These are phyloP conservation scores for Tenodera sinensis DNA, from an alignment of 2,888 invertebrate genomes.

Conservation along the genomic window DNA sequence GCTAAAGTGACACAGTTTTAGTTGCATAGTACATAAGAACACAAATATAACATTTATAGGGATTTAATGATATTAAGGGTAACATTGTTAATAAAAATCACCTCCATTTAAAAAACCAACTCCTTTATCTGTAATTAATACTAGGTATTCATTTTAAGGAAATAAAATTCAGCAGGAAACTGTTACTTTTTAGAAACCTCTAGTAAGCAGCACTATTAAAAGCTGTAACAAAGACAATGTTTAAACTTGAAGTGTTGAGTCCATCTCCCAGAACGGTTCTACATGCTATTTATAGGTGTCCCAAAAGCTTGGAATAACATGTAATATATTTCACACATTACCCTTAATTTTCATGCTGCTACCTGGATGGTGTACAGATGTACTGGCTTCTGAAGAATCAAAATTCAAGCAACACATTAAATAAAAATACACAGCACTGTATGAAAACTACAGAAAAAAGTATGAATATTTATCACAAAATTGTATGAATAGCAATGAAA, in stretches of 20 bases:
- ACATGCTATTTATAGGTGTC: neutral
- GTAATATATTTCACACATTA: neutral
- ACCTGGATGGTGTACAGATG: neutral
- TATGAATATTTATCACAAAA: too few relatives aligned
- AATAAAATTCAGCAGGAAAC: neutral
- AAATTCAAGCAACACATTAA: neutral
- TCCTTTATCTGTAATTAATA: neutral
- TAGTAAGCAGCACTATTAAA: neutral
- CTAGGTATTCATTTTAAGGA: neutral
- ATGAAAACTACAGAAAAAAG: constrained; percentile 25
- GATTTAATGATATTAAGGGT: neutral
- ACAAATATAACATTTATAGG: neutral
- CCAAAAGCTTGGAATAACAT: neutral
- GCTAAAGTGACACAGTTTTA: neutral
- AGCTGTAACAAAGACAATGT: neutral
- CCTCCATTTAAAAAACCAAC: neutral
- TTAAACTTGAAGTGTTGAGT: neutral
- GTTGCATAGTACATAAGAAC: neutral
- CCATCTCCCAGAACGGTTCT: neutral
- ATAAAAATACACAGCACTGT: constrained; percentile 28
- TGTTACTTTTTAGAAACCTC: neutral
- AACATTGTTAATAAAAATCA: neutral
- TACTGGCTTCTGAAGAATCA: neutral
- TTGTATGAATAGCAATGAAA: too few relatives aligned
- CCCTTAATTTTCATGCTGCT: neutral